Percentiles rank a stretch among this genome's conserved stretches.
phyloP scores from a whole-genome alignment of 2,888 invertebrate genomes.

The Xiphydria camelus region DNA sequence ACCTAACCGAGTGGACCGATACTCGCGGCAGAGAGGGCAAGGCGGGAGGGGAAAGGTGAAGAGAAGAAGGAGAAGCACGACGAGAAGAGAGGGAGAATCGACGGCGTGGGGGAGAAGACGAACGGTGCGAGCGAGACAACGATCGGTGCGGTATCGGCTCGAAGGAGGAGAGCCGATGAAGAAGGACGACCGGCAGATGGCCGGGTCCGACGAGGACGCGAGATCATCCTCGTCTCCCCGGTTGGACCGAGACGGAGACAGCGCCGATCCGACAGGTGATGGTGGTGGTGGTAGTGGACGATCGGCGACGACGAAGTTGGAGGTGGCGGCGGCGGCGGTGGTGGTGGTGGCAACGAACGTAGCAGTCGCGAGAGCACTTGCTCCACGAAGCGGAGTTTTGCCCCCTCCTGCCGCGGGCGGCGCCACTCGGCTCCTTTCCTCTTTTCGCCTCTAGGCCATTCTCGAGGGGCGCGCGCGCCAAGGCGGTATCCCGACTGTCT shows the following conservation, averaged over 20 bases:
- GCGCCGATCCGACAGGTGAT: slow-evolving; percentile 53
- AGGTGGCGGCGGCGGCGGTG: slow-evolving; percentile 58
- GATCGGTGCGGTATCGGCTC: no score
- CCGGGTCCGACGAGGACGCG: no score
- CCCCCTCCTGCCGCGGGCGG: slow-evolving; percentile 55
- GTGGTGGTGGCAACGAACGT: slow-evolving; percentile 40
- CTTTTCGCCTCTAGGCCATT: slow-evolving; percentile 63
- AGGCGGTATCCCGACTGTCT: slow-evolving; percentile 39
- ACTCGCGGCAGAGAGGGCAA: no score
- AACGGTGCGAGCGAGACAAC: no score
- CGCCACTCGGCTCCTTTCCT: slow-evolving; percentile 59
- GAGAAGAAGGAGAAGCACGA: slow-evolving; percentile 10
- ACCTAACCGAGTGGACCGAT: no score
- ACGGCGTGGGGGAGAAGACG: no score
- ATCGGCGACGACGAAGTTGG: slow-evolving; percentile 48
- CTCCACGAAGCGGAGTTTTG: slow-evolving; percentile 32
- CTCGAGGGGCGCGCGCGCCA: slow-evolving; percentile 57
- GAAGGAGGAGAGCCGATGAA: no score
- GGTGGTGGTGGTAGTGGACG: slow-evolving; percentile 51
- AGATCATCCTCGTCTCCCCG: slow-evolving; percentile 9
- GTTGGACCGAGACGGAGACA: slow-evolving; percentile 54
- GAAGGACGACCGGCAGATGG: no score
- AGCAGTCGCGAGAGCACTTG: slow-evolving; percentile 42
- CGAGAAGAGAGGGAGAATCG: slow-evolving; percentile 18
- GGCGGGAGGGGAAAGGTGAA: slow-evolving; percentile 16